Evolutionary conservation across 2,888 invertebrate species (phyloP).

Genomic region (Nephrotoma guestfalica): DNA sequence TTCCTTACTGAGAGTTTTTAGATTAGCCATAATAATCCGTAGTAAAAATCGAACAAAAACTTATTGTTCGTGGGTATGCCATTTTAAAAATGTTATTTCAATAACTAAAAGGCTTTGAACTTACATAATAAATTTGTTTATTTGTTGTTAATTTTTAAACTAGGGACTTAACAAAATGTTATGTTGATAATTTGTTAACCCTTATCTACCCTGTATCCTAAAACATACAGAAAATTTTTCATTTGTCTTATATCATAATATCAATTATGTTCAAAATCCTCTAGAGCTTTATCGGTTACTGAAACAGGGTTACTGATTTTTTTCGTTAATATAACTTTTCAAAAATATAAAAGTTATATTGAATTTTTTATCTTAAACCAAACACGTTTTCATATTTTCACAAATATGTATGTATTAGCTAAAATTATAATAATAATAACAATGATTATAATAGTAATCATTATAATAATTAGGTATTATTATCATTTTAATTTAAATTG

Average conservation of each 20-base stretch:
- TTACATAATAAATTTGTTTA: neutral
- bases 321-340: neutral
- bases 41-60: neutral
- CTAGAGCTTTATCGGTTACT: neutral
- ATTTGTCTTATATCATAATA: neutral
- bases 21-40: neutral
- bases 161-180: neutral
- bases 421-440: neutral
- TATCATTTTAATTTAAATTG: neutral
- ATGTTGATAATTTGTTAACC: neutral
- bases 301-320: neutral
- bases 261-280: neutral
- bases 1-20: neutral
- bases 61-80: neutral
- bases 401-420: neutral
- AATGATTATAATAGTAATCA: neutral
- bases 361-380: neutral
- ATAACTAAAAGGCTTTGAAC: neutral
- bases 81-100: neutral
- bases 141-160: neutral
- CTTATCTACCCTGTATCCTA: neutral
- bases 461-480: neutral
- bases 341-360: neutral
- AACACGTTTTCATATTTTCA: neutral
- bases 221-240: neutral